Base-by-base conservation (phyloP, 2,888 invertebrate genomes). In the Caenorhabditis panamensis region DNA sequence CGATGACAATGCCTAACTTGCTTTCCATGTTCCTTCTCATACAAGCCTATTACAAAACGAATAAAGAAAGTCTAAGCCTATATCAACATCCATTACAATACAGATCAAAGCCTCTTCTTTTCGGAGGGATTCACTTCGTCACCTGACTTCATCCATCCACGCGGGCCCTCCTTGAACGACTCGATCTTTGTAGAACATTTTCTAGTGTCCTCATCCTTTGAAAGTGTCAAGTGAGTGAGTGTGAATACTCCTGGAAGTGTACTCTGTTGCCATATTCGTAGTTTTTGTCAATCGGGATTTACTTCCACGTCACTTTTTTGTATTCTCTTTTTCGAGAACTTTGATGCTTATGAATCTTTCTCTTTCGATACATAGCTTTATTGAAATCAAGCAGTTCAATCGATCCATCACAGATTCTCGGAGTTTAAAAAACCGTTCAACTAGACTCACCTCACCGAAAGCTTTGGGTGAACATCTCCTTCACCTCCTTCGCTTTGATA, bases 191-290 rank as follows among this genome's bases (percentile, higher is more conserved):
- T 56, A 59, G 64, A 59, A 62, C 47, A 51, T 36, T 37, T 51
- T 51, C 26, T 61, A 71, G 71, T 62, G 36, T 31, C 54, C 41
- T 71, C 54, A 44, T 56, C 54, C 71, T 71, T 62, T 71, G 44
- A 69, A 71, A 71, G 71, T 71, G 71, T 71, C 71, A 71, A 71
- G 54, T 61, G 53, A 61, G 62, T 62, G 62, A 26, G 36, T 28
- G 66, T 41, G 47, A 24, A 59, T 68, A 26, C 71, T 54, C 44
- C 37, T 62, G 54, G 22, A 44, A 63, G 28, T 26, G 54, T 71
- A 71, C 62, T 44, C 31, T 71, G 61, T 71, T 71, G 71, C 62
- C 71, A 47, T 22, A 26, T 62, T 41, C n/a, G n/a, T 53, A 24
- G 26, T 44, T 61, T 61, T 44, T 61, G 5, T 37, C n/a, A 58